These are phyloP conservation scores for Orchestia grillus DNA, from an alignment of 1,140 invertebrate genomes.

Conservation along the genomic window DNA sequence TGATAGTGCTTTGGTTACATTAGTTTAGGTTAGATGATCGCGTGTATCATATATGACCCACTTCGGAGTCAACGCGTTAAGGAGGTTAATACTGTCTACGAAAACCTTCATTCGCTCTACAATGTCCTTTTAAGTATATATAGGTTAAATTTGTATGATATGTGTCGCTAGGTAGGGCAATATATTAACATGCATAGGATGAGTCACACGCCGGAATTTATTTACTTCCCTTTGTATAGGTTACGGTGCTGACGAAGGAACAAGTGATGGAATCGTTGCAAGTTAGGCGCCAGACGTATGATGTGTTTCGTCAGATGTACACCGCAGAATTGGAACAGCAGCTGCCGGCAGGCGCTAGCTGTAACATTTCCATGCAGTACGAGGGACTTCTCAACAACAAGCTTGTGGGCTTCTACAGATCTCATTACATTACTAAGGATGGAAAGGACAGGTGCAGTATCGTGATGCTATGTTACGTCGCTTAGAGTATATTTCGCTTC, in stretches of 20 bases:
- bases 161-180: no score
- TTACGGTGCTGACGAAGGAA: not conserved
- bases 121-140: no score
- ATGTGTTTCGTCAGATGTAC: constrained; percentile 7
- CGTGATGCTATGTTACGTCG: no score
- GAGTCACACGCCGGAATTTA: not conserved
- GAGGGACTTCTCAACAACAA: constrained; percentile 67
- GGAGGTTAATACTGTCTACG: no score
- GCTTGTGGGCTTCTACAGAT: constrained; percentile 68
- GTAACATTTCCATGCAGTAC: constrained; percentile 75
- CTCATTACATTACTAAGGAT: constrained; percentile 62
- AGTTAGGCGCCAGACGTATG: not conserved
- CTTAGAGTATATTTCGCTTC: no score
- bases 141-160: no score
- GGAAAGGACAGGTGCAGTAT: constrained; percentile 61
- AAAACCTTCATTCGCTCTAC: no score
- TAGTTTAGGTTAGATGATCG: no score
- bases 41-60: no score
- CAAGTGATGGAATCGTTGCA: not conserved
- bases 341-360: constrained; percentile 77
- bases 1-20: no score
- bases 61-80: no score
- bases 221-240: not conserved
- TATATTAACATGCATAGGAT: no score
- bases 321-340: constrained; percentile 72